A percentile compares a stretch with the other conserved stretches of the same genome.
phyloP scores from a whole-genome alignment of 1,140 invertebrate genomes.

The Drosophila arizonae region DNA sequence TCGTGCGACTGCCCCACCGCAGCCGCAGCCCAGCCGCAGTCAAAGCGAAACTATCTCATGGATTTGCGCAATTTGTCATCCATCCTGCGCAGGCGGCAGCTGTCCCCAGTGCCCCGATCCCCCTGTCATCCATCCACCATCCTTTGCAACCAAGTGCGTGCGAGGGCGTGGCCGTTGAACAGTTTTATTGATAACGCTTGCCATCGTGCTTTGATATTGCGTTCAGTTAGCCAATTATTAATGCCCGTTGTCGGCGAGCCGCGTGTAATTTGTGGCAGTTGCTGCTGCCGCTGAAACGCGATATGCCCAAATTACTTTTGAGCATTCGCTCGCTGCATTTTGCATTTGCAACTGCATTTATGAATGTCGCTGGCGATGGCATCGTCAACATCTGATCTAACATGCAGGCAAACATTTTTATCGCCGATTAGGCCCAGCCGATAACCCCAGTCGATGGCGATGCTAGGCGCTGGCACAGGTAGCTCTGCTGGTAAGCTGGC shows the following conservation, averaged over 20 bases:
- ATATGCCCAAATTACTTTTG: constrained; percentile 46
- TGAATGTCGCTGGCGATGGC: constrained; percentile 57
- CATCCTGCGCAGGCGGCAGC: constrained; percentile 56
- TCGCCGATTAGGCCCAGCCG: constrained; percentile 57
- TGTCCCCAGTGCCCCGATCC: neutral
- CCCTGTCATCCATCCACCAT: neutral
- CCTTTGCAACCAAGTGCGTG: constrained; percentile 56
- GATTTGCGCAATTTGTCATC: constrained; percentile 81
- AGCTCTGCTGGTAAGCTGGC: constrained; percentile 31
- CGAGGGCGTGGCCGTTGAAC: constrained; percentile 69
- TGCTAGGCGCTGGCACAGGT: neutral
- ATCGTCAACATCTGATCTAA: constrained; percentile 66
- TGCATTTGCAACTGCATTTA: constrained; percentile 27
- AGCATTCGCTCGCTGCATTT: neutral
- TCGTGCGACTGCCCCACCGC: constrained; percentile 54
- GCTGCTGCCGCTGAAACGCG: constrained; percentile 60
- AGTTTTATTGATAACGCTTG: constrained; percentile 79
- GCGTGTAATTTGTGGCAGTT: constrained; percentile 80
- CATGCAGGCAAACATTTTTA: constrained; percentile 69
- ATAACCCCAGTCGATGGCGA: constrained; percentile 36
- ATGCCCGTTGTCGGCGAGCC: constrained; percentile 70
- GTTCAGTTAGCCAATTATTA: constrained; percentile 76
- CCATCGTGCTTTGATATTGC: constrained; percentile 61
- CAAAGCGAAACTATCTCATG: constrained; percentile 74
- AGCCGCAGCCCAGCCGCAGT: too few species aligned